Evolutionary conservation across 1,140 invertebrate genomes (phyloP), one percentile per base, ranked within the genome.

Genomic region (Palaemon carinicauda): DNA sequence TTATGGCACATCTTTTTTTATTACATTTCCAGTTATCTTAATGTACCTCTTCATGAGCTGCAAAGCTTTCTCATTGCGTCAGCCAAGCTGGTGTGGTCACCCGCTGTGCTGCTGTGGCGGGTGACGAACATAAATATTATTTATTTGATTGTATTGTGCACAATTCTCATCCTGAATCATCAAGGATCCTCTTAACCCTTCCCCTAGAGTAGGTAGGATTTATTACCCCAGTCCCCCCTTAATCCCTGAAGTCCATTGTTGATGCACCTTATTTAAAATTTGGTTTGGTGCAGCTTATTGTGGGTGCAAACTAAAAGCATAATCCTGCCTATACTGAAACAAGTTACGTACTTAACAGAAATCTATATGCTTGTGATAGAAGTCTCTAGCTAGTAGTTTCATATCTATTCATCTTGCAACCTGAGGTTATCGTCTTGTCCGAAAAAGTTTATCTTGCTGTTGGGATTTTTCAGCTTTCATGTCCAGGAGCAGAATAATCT

Each of bases 361-460:
- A 56, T 80, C 84, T 86, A 80, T 85, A 78, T 86, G 84, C 84
- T 86, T 86, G 84, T 80, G 77, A 86, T 86, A 52, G 84, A 80
- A 54, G 53, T 74, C 75, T 79, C 65, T 86, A 86, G 84, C 84
- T 86, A 71, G 84, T 86, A 79, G 60, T 86, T 41, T 71, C 77
- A 80, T 86, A 77, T 86, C 51, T 69, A 86, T 73, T 86, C 84
- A 86, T 86, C 84, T 86, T 80, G 60, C 54, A 73, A 73, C 31
- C 14, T 69, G 29, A 29, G 53, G 74, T 82, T 73, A 80, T 60
- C 54, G 27, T 80, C 78, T 73, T 81, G 33, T 24, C 21, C 21
- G 50, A 41, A 41, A 5, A 7, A 41, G 41, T 41, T 41, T 41
- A 41, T 41, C 41, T 41, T 41, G 41, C 41, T 41, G 41, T 41